These are phyloP conservation scores for Podabrus alpinus DNA, from an alignment of 2,888 invertebrate genomes.

Conservation along the genomic window DNA sequence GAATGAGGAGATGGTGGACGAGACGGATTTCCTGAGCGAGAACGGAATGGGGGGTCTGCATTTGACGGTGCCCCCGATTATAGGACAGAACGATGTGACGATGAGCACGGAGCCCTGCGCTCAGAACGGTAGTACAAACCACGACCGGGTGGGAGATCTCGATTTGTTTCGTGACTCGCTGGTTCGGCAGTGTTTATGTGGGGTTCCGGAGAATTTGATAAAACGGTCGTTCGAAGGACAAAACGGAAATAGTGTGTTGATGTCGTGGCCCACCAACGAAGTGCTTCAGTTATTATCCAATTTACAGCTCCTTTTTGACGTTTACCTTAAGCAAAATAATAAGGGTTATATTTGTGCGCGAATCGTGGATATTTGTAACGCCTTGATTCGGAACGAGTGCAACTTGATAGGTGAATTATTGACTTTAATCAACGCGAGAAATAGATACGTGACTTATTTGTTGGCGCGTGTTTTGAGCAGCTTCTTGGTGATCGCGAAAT, in stretches of 20 bases:
- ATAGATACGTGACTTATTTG: slow-evolving; percentile 80
- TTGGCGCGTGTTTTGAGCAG: slow-evolving; percentile 80
- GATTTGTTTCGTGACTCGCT: slow-evolving; percentile 68
- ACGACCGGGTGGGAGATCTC: slow-evolving; percentile 31
- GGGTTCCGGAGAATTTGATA: slow-evolving; percentile 71
- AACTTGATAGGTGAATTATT: slow-evolving; percentile 84
- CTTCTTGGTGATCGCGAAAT: slow-evolving; percentile 82
- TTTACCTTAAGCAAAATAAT: slow-evolving; percentile 82
- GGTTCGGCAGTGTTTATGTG: slow-evolving; percentile 78
- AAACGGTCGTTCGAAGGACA: slow-evolving; percentile 70
- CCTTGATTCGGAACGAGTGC: slow-evolving; percentile 78
- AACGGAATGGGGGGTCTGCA: slow-evolving; percentile 51
- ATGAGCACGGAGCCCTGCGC: background rate
- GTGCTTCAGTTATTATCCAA: slow-evolving; percentile 81
- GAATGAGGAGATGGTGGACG: slow-evolving; percentile 62
- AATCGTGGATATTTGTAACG: slow-evolving; percentile 79
- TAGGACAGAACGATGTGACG: background rate
- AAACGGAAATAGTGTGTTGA: slow-evolving; percentile 57
- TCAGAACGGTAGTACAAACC: slow-evolving; percentile 5
- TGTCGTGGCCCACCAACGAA: slow-evolving; percentile 68
- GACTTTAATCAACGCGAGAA: slow-evolving; percentile 74
- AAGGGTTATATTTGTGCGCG: slow-evolving; percentile 81
- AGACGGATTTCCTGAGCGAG: slow-evolving; percentile 60
- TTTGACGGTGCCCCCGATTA: slow-evolving; percentile 33
- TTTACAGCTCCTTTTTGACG: slow-evolving; percentile 80